Conservation (phyloP, 2,888 invertebrate genomes). For the Linyphia triangularis region DNA sequence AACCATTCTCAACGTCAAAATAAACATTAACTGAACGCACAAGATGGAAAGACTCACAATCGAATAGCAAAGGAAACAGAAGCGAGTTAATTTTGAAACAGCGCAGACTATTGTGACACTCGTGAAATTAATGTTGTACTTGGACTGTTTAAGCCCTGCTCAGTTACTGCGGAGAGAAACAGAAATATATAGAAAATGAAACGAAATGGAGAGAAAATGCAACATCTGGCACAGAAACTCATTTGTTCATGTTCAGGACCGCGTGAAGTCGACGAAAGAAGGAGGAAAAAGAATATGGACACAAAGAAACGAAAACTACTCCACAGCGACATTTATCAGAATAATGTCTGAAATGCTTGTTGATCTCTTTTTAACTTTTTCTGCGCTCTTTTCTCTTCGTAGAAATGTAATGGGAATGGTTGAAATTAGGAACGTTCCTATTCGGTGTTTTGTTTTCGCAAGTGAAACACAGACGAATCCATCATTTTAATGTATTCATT, state of each 20-base stretch:
- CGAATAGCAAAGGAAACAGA: background rate
- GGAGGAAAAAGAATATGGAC: slow-evolving; percentile 5
- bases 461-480: background rate
- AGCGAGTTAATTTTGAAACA: slow-evolving; percentile 43
- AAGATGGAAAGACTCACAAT: no score
- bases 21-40: no score
- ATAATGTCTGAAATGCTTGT: slow-evolving; percentile 20
- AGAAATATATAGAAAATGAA: slow-evolving; percentile 10
- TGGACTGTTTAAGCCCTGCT: background rate
- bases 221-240: slow-evolving; percentile 31
- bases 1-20: no score
- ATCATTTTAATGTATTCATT: slow-evolving; percentile 14
- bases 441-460: background rate
- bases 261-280: slow-evolving; percentile 32
- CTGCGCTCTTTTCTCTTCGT: background rate
- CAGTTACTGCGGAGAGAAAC: background rate
- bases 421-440: background rate
- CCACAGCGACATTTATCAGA: slow-evolving; percentile 30
- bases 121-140: slow-evolving; percentile 24
- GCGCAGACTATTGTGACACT: slow-evolving; percentile 41
- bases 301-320: background rate
- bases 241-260: slow-evolving; percentile 30
- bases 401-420: background rate
- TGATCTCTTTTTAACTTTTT: slow-evolving; percentile 22
- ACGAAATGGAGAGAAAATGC: slow-evolving; percentile 12